phyloP scores from a whole-genome alignment of 1,140 invertebrate species.

The Heliconius melpomene region DNA sequence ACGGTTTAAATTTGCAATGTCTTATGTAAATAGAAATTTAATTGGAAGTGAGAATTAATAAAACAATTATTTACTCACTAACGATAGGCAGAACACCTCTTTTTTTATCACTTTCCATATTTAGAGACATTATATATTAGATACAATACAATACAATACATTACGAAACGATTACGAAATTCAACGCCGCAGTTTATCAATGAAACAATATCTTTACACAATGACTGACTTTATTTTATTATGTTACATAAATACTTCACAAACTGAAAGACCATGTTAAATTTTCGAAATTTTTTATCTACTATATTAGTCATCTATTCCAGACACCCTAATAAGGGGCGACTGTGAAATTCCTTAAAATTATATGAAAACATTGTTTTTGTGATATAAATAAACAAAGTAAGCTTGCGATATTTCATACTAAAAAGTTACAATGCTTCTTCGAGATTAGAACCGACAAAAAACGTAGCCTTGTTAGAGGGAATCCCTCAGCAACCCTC shows the following conservation, averaged over 20 bases:
- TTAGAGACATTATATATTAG: too few relatives aligned
- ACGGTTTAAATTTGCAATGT: not conserved
- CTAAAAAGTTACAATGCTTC: constrained; percentile 11
- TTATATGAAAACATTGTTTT: constrained; percentile 7
- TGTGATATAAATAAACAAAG: not conserved
- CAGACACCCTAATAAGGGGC: not conserved
- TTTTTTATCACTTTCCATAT: too few relatives aligned
- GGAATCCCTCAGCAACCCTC: constrained; percentile 51
- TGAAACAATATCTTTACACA: too few relatives aligned
- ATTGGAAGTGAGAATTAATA: not conserved
- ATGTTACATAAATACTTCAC: too few relatives aligned
- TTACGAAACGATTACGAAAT: too few relatives aligned
- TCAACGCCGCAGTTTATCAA: too few relatives aligned
- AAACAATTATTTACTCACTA: too few relatives aligned
- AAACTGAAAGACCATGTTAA: too few relatives aligned
- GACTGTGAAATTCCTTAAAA: not conserved
- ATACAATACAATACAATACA: too few relatives aligned
- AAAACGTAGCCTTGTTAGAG: constrained; percentile 68
- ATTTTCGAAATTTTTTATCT: not conserved
- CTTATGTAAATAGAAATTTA: not conserved
- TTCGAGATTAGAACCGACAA: constrained; percentile 53
- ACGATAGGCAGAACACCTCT: too few relatives aligned
- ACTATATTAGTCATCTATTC: not conserved
- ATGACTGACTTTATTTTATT: too few relatives aligned
- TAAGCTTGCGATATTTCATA: constrained; percentile 16